Evolutionary conservation across 2,888 invertebrate genomes (phyloP).

Genomic region (Brachynemurus nebulosus): DNA sequence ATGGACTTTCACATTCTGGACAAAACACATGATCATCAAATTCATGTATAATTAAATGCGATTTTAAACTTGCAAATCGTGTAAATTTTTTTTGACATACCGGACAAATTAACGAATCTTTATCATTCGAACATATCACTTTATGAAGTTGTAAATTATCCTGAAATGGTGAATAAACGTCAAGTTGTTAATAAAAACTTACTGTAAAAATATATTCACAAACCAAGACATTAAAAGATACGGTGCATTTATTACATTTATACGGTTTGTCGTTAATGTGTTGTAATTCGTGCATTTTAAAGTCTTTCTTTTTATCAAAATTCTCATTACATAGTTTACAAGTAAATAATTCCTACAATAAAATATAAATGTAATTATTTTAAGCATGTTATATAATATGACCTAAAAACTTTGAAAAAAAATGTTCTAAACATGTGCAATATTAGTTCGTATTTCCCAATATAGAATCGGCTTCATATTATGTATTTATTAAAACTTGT

Average conservation of each 20-base stretch:
- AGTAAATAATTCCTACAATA: constrained; percentile 15
- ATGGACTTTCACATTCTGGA: constrained; percentile 27
- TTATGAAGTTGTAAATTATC: constrained; percentile 29
- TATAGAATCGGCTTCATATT: too few relatives aligned
- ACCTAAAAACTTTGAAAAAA: too few relatives aligned
- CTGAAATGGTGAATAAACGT: too few relatives aligned
- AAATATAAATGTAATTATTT: not conserved
- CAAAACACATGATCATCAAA: constrained; percentile 29
- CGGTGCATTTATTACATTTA: constrained; percentile 26
- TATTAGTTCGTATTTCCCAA: too few relatives aligned
- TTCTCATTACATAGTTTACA: constrained; percentile 25
- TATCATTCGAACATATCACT: constrained; percentile 23
- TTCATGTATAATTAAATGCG: constrained; percentile 29
- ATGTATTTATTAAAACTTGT: too few relatives aligned
- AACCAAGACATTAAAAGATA: constrained; percentile 14
- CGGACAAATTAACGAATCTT: constrained; percentile 26
- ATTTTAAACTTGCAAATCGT: constrained; percentile 28
- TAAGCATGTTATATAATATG: too few relatives aligned
- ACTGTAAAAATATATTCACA: not conserved
- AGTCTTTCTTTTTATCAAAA: constrained; percentile 22
- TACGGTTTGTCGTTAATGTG: constrained; percentile 27
- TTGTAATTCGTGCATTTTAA: constrained; percentile 25
- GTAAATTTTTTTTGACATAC: constrained; percentile 28
- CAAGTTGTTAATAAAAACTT: too few relatives aligned
- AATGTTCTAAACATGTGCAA: too few relatives aligned